phyloP scores from a whole-genome alignment of 2,888 invertebrate genomes.

The Mesochorus sp. region DNA sequence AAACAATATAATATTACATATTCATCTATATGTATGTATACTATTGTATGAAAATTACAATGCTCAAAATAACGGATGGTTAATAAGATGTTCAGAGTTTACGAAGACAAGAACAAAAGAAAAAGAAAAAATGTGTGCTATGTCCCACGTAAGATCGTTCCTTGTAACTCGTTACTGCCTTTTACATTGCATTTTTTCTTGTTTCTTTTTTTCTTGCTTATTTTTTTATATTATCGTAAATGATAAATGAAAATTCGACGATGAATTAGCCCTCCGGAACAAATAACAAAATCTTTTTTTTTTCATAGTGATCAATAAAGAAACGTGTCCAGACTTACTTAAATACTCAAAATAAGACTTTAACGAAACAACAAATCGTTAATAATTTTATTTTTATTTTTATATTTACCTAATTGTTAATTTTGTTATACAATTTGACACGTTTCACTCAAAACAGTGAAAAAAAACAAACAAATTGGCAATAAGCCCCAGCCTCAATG shows the following conservation, averaged over 20 bases:
- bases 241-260: constrained; percentile 27
- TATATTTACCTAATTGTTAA: constrained; percentile 27
- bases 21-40: constrained; percentile 38
- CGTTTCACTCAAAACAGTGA: constrained; percentile 15
- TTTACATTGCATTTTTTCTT: constrained; percentile 62
- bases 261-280: constrained; percentile 12
- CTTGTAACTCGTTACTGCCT: constrained; percentile 64
- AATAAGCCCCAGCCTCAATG: constrained; percentile 7
- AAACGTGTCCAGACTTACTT: constrained; percentile 20
- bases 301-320: constrained; percentile 10
- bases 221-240: constrained; percentile 45
- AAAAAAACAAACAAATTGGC: not conserved
- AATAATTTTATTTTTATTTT: constrained; percentile 28
- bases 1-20: constrained; percentile 32
- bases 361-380: constrained; percentile 6
- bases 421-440: constrained; percentile 31
- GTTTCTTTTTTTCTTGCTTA: constrained; percentile 45
- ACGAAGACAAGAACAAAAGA: constrained; percentile 23
- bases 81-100: constrained; percentile 57
- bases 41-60: constrained; percentile 43
- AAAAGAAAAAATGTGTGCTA: constrained; percentile 31
- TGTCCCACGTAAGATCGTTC: constrained; percentile 59
- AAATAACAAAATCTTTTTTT: constrained; percentile 21
- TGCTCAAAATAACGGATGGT: constrained; percentile 59
- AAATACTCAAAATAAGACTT: constrained; percentile 53